Evolutionary conservation across 2,113 vertebrate species (phyloP).

Genomic region (Gymnobelideus leadbeateri): DNA sequence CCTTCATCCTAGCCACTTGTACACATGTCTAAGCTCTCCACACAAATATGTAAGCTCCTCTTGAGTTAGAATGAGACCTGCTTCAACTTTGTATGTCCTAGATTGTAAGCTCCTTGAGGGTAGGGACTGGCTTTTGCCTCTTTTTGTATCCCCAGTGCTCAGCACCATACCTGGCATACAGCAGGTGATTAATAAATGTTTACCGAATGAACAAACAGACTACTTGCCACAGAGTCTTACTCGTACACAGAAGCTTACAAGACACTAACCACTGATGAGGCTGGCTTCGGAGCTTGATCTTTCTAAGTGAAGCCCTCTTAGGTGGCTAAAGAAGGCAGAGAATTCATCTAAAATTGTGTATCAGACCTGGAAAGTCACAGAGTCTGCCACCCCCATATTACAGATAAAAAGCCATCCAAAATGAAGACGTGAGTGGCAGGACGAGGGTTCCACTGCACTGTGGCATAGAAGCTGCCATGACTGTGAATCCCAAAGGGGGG

Average conservation of each 20-base stretch:
- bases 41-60: not conserved
- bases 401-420: not conserved
- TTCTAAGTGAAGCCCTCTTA: not conserved
- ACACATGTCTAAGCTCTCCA: not conserved
- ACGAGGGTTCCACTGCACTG: not conserved
- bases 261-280: too few species aligned
- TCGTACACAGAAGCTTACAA: too few species aligned
- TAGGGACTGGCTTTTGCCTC: not conserved
- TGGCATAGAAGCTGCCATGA: not conserved
- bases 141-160: not conserved
- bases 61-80: not conserved
- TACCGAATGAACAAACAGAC: not conserved
- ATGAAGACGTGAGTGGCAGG: not conserved
- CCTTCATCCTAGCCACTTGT: not conserved
- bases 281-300: not conserved
- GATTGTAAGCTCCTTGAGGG: not conserved
- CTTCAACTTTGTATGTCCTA: too few species aligned
- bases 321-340: not conserved
- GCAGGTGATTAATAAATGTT: not conserved
- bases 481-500: not conserved
- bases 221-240: not conserved
- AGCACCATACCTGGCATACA: too few species aligned
- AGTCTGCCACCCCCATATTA: not conserved
- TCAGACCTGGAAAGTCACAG: not conserved
- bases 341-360: not conserved